phyloP scores from a whole-genome alignment of 2,888 invertebrate genomes.

The Peribatodes rhomboidaria region DNA sequence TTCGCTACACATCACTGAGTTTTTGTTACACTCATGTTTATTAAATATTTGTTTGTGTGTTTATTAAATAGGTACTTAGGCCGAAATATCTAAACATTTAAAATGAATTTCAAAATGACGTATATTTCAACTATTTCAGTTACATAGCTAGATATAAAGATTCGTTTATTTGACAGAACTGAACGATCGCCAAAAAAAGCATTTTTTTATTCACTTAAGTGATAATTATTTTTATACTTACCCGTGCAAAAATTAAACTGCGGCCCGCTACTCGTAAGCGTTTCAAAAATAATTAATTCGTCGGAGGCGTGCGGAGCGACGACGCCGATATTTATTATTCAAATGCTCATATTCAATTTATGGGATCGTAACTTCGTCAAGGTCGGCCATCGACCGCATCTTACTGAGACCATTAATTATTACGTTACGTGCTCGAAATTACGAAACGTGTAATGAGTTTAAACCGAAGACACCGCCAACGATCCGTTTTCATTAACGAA shows the following conservation, averaged over 20 bases:
- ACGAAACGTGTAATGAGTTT: slow-evolving; percentile 37
- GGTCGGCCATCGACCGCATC: slow-evolving; percentile 43
- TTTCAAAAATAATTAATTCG: slow-evolving; percentile 56
- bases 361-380: slow-evolving; percentile 48
- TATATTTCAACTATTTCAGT: too few species aligned
- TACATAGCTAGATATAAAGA: too few species aligned
- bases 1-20: slow-evolving; percentile 47
- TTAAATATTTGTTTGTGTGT: slow-evolving; percentile 36
- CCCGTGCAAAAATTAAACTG: slow-evolving; percentile 28
- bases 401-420: slow-evolving; percentile 42
- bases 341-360: slow-evolving; percentile 56
- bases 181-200: too few species aligned
- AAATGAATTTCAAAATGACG: too few species aligned
- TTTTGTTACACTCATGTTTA: slow-evolving; percentile 43
- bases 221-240: slow-evolving; percentile 1
- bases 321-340: slow-evolving; percentile 60
- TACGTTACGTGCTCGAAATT: slow-evolving; percentile 38
- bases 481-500: slow-evolving; percentile 44
- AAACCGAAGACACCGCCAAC: slow-evolving; percentile 19
- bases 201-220: too few species aligned
- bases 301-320: slow-evolving; percentile 48
- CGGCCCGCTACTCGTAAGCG: slow-evolving; percentile 34
- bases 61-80: slow-evolving; percentile 42
- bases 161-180: too few species aligned
- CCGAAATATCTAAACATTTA: too few species aligned